phyloP scores from a whole-genome alignment of 2,888 invertebrate genomes.

The Athalia rosae region DNA sequence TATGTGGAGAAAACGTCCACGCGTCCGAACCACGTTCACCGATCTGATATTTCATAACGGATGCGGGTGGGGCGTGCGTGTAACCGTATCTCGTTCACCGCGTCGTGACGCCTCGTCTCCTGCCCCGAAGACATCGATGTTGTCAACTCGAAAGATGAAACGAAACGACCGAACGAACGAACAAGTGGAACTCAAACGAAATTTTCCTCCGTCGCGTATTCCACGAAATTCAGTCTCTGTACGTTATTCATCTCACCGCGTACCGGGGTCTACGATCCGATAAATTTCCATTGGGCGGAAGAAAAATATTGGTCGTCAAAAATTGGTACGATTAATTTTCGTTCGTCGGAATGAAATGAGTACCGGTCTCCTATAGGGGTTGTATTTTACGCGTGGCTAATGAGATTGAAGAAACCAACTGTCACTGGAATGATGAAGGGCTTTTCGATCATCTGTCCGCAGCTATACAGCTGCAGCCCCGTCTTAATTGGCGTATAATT shows the following conservation, averaged over 20 bases:
- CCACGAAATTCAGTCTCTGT: not conserved
- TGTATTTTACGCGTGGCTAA: slow-evolving; percentile 5
- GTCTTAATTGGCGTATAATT: slow-evolving; percentile 17
- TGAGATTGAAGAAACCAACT: slow-evolving; percentile 58
- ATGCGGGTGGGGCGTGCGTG: slow-evolving; percentile 33
- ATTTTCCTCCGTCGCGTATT: not conserved
- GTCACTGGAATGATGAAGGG: slow-evolving; percentile 54
- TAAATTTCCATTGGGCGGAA: no score
- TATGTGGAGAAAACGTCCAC: not conserved
- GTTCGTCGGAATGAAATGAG: not conserved
- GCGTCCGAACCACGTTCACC: not conserved
- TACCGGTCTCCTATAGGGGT: not conserved
- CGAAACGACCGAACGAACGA: slow-evolving; percentile 15
- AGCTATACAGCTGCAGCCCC: not conserved
- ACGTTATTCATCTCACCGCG: no score
- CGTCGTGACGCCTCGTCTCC: not conserved
- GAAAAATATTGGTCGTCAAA: no score
- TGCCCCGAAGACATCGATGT: slow-evolving; percentile 19
- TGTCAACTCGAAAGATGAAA: slow-evolving; percentile 15
- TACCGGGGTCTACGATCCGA: no score
- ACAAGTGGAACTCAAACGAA: slow-evolving; percentile 27
- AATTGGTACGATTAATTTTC: no score
- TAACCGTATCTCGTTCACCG: slow-evolving; percentile 14
- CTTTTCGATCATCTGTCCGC: slow-evolving; percentile 59
- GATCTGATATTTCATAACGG: slow-evolving; percentile 12